Percentiles rank a stretch among this genome's conserved stretches.
Evolutionary conservation across 1,140 invertebrate genomes (phyloP).

Genomic region (Danaus plexippus): DNA sequence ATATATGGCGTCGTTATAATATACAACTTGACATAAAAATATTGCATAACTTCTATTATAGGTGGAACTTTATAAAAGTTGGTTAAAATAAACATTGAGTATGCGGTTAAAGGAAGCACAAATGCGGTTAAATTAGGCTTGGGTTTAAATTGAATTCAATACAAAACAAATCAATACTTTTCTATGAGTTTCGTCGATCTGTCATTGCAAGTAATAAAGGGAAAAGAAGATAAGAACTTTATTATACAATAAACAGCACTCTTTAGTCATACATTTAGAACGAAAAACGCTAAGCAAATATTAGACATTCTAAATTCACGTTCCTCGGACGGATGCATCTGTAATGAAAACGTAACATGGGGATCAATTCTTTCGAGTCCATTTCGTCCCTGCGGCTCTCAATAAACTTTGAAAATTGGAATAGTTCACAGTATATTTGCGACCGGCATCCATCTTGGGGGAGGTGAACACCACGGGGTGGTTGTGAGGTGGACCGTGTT

Average conservation of each 20-base stretch:
- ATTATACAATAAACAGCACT: too few species aligned
- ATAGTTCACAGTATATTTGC: conserved; percentile 60
- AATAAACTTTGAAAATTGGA: conserved; percentile 62
- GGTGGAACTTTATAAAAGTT: too few species aligned
- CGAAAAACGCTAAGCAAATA: not conserved
- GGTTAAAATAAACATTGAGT: too few species aligned
- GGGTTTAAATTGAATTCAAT: too few species aligned
- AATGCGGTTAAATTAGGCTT: too few species aligned
- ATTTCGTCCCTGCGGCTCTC: conserved; percentile 32
- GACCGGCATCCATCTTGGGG: conserved; percentile 51
- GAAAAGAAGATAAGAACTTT: too few species aligned
- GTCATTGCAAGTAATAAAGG: too few species aligned
- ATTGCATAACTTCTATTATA: too few species aligned
- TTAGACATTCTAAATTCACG: not conserved
- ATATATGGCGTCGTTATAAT: not conserved
- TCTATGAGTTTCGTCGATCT: too few species aligned
- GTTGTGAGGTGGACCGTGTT: conserved; percentile 20
- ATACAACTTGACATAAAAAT: not conserved
- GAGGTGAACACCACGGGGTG: conserved; percentile 30
- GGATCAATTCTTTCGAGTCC: conserved; percentile 33
- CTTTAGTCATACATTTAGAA: too few species aligned
- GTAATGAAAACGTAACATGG: conserved; percentile 16
- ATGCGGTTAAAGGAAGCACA: too few species aligned
- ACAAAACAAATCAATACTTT: too few species aligned
- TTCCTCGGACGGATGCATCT: not conserved